Conservation (phyloP, 2,797 vertebrate species). For the Ceyx erithaca region DNA sequence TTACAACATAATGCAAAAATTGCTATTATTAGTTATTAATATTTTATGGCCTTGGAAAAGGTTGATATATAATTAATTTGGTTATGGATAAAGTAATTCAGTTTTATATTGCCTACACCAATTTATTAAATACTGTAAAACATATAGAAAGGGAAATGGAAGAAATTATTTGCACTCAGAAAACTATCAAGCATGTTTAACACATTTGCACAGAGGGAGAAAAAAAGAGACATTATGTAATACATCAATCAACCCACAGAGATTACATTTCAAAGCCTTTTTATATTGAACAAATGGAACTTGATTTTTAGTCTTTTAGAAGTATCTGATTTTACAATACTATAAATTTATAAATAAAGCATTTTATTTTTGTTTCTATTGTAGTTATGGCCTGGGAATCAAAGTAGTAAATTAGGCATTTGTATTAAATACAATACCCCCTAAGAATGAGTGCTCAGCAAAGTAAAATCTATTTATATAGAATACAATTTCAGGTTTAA, state of each 20-base stretch:
- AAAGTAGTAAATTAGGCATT: slow-evolving; percentile 54
- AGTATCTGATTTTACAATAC: slow-evolving; percentile 52
- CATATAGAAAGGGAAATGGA: slow-evolving; percentile 56
- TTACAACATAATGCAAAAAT: background rate
- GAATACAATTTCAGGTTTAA: slow-evolving; percentile 32
- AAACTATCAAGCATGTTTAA: slow-evolving; percentile 56
- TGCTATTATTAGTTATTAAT: slow-evolving; percentile 21
- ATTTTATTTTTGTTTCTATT: slow-evolving; percentile 53
- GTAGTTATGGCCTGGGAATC: slow-evolving; percentile 30
- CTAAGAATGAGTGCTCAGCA: slow-evolving; percentile 64
- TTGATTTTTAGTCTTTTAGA: slow-evolving; percentile 58
- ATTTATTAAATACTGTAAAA: slow-evolving; percentile 73
- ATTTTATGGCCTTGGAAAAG: slow-evolving; percentile 52
- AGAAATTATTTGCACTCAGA: slow-evolving; percentile 44
- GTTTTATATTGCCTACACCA: slow-evolving; percentile 67
- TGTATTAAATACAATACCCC: slow-evolving; percentile 48
- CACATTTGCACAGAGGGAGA: slow-evolving; percentile 38
- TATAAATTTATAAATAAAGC: slow-evolving; percentile 67
- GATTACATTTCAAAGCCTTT: slow-evolving; percentile 60
- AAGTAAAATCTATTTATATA: slow-evolving; percentile 62
- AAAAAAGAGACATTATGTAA: slow-evolving; percentile 38
- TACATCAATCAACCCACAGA: slow-evolving; percentile 43
- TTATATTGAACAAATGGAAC: slow-evolving; percentile 52
- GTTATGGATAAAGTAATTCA: slow-evolving; percentile 73
- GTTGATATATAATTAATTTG: slow-evolving; percentile 71